A percentile compares a stretch with the other conserved stretches of the same genome.
Conservation (phyloP, 2,888 invertebrate species). For the Zele albiditarsus region DNA sequence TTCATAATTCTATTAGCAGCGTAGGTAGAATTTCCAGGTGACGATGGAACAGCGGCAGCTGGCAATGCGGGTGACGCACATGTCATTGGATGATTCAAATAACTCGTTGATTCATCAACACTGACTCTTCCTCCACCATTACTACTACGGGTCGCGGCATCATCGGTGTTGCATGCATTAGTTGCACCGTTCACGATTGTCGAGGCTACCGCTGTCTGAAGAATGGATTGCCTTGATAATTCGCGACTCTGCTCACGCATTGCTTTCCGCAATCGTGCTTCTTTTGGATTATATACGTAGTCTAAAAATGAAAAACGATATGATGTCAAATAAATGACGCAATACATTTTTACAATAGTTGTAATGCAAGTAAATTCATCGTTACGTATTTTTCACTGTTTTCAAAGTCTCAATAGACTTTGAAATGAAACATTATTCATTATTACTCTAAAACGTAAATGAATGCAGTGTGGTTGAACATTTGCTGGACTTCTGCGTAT, state of each 20-base stretch:
- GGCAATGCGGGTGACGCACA: conserved; percentile 45
- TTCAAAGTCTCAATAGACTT: background rate
- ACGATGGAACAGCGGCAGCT: conserved; percentile 46
- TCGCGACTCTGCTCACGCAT: conserved; percentile 74
- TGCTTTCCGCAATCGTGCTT: conserved; percentile 77
- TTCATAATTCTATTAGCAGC: conserved; percentile 59
- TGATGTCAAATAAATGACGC: background rate
- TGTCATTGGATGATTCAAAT: conserved; percentile 51
- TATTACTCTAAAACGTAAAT: background rate
- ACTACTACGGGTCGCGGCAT: conserved; percentile 1
- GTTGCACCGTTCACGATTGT: conserved; percentile 47
- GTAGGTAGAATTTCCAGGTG: conserved; percentile 50
- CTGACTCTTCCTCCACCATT: conserved; percentile 35
- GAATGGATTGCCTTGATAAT: conserved; percentile 67
- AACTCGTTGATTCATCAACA: conserved; percentile 47
- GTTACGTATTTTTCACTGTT: conserved; percentile 34
- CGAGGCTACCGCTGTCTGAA: conserved; percentile 62
- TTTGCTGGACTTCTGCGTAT: conserved; percentile 37
- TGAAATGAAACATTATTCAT: background rate
- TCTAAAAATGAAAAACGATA: conserved; percentile 67
- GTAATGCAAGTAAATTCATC: background rate
- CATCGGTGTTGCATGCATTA: background rate
- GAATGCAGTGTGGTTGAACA: conserved; percentile 20
- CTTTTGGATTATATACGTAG: conserved; percentile 80
- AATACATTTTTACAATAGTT: background rate